These are phyloP conservation scores for Isichthys henryi DNA, from an alignment of 2,113 vertebrate genomes.

Conservation along the genomic window DNA sequence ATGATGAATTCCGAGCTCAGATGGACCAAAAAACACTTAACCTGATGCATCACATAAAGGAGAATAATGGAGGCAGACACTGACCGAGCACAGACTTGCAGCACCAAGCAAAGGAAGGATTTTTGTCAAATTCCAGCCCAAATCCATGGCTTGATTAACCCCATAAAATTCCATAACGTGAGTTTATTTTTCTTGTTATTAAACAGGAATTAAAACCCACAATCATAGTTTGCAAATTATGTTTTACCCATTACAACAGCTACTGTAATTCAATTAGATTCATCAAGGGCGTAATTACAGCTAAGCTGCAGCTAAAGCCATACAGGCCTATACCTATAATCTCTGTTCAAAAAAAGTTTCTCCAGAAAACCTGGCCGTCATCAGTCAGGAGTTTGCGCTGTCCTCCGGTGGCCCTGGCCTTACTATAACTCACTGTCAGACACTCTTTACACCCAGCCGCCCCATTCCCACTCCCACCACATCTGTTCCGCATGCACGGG, in stretches of 20 bases:
- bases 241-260: constrained; percentile 29
- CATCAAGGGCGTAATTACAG: neutral
- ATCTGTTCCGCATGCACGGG: neutral
- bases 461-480: neutral
- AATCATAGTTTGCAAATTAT: constrained; percentile 19
- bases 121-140: constrained; percentile 37
- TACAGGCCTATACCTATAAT: neutral
- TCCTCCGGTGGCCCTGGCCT: neutral
- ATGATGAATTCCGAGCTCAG: neutral
- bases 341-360: neutral
- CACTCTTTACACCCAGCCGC: neutral
- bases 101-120: constrained; percentile 34
- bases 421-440: neutral
- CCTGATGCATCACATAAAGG: neutral
- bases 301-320: neutral
- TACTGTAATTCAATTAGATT: neutral
- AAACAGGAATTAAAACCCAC: neutral
- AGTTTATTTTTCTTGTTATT: too few species aligned
- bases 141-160: constrained; percentile 27
- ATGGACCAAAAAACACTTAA: neutral
- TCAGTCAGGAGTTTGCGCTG: neutral
- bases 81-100: neutral
- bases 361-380: neutral
- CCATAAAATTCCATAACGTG: neutral
- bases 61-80: neutral